Base-by-base conservation (phyloP, 2,113 vertebrate species). In the Cebus imitator region DNA sequence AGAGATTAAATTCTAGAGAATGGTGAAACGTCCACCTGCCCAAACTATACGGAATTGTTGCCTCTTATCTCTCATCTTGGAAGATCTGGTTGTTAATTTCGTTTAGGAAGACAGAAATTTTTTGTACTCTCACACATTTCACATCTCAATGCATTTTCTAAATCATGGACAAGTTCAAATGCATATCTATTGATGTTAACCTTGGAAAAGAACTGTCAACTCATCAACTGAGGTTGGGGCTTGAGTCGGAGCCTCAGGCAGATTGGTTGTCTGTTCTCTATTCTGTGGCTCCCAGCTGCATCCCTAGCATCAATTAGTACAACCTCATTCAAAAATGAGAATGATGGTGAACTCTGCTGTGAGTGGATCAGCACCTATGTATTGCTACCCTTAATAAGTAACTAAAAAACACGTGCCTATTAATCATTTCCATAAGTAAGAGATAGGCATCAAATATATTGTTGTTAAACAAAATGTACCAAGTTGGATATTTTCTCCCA, bases 61-160 rank as follows among this genome's bases (percentile, higher is more conserved):
- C 52, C 23, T 58, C 87, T 79, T 78, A 30, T 61, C 82, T 73
- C 16, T 45, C 50, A 68, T 45, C 4, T 82, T 61, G 45, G 27
- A 94, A 14, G 32, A 95, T 78, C 40, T 90, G 61, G 12, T 48
- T 96, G 96, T 88, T 72, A 76, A 75, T 94, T 94, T 85, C 68
- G 25, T 79, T 90, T 45, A 52, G 18, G 37, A 88, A 94, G 86
- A 32, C 6, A 93, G 37, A 9, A 23, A 70, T 72, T 79, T 66
- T 45, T 1, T 70, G 45, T 50, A 48, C 2, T 10, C 30, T 12
- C 37, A 48, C n/a, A 50, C 30, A 37, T 48, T 92, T 88, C 64
- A 87, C 32, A 94, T 75, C 20, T 64, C 66, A 40, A 78, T 64
- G 18, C 25, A 20, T 68, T 83, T 94, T 76, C 30, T 76, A 21